Percentiles rank a stretch among this genome's conserved stretches.
Evolutionary conservation across 1,140 invertebrate genomes (phyloP).

Genomic region (Lanistes nyassanus): DNA sequence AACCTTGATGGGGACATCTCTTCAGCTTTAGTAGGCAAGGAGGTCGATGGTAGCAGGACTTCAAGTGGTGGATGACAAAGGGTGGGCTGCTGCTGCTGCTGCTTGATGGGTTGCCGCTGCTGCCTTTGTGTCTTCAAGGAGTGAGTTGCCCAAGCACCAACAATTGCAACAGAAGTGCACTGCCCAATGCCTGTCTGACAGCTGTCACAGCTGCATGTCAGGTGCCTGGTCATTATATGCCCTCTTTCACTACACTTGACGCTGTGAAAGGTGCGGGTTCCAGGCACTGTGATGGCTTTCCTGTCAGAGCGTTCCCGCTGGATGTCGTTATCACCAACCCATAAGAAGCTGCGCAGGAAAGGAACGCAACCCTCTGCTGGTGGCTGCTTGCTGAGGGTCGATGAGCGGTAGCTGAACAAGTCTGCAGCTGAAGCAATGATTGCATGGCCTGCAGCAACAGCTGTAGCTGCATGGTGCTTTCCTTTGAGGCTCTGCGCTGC

Average conservation of each 20-base stretch:
- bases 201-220: too few species aligned
- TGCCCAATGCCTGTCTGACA: too few species aligned
- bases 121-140: too few species aligned
- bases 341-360: background rate
- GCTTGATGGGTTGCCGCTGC: too few species aligned
- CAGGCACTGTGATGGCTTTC: background rate
- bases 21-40: too few species aligned
- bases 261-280: background rate
- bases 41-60: too few species aligned
- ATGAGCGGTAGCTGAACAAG: conserved; percentile 21
- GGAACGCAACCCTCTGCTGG: conserved; percentile 1
- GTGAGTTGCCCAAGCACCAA: too few species aligned
- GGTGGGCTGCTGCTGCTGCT: too few species aligned
- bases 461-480: conserved; percentile 14
- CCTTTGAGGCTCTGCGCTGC: too few species aligned
- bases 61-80: too few species aligned
- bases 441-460: conserved; percentile 17
- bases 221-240: background rate
- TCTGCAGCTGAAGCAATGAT: conserved; percentile 20
- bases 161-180: too few species aligned
- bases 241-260: background rate
- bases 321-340: background rate
- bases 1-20: too few species aligned
- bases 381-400: background rate
- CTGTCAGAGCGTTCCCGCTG: background rate